Evolutionary conservation across 2,888 invertebrate genomes (phyloP).

Genomic region (Formica aserva): DNA sequence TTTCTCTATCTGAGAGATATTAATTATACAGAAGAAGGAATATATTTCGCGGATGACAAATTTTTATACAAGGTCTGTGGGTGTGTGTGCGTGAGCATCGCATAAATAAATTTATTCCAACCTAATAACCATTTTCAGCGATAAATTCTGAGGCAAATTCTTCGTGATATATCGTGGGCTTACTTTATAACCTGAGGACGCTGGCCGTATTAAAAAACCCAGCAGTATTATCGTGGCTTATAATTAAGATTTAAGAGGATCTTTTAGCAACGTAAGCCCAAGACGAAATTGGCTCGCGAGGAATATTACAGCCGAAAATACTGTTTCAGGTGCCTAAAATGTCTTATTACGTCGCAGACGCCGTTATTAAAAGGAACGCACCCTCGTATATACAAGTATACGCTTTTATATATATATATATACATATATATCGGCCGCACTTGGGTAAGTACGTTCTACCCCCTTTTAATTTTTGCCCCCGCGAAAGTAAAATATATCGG

Average conservation of each 20-base stretch:
- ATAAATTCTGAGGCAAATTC: conserved; percentile 35
- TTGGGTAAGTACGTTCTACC: conserved; percentile 14
- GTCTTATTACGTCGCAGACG: conserved; percentile 56
- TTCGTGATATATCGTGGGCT: conserved; percentile 31
- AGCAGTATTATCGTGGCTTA: conserved; percentile 56
- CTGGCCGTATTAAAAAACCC: conserved; percentile 58
- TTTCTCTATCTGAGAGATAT: neutral
- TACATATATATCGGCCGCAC: conserved; percentile 27
- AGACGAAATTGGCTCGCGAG: conserved; percentile 62
- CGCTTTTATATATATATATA: neutral
- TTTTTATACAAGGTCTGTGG: neutral
- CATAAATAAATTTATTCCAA: conserved; percentile 35
- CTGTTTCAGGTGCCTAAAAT: conserved; percentile 56
- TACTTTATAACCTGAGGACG: conserved; percentile 42
- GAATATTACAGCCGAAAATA: conserved; percentile 61
- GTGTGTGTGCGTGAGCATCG: neutral
- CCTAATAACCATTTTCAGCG: conserved; percentile 18
- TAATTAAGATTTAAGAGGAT: conserved; percentile 70
- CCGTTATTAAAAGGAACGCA: conserved; percentile 62
- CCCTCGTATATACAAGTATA: conserved; percentile 22
- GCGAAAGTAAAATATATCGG: conserved; percentile 56
- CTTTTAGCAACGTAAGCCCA: conserved; percentile 55
- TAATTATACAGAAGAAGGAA: neutral
- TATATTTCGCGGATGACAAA: neutral
- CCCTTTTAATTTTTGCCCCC: conserved; percentile 56